Percentiles rank a stretch among this genome's conserved stretches.
Evolutionary conservation across 2,113 vertebrate species (phyloP).

Genomic region (Perognathus longimembris): DNA sequence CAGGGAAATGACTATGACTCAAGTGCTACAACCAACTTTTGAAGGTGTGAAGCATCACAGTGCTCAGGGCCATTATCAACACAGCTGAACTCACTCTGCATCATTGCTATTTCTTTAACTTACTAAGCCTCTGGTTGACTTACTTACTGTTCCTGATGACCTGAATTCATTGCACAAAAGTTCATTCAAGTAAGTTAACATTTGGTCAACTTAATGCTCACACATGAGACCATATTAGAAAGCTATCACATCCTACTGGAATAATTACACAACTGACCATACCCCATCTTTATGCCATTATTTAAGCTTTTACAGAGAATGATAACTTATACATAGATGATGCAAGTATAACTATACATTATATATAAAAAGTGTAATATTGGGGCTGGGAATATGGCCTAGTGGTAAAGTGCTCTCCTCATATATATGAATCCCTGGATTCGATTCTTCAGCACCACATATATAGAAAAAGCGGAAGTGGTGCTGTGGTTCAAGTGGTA

Average conservation of each 20-base stretch:
- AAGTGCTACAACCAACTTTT: background rate
- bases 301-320: background rate
- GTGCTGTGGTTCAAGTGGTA: too few relatives aligned
- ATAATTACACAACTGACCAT: background rate
- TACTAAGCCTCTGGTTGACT: background rate
- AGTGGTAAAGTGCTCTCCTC: too few relatives aligned
- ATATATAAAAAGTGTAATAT: background rate
- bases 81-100: background rate
- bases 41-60: background rate
- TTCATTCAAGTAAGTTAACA: background rate
- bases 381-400: too few relatives aligned
- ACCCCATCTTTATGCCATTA: background rate
- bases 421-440: too few relatives aligned
- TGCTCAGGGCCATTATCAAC: background rate
- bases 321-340: background rate
- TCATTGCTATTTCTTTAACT: background rate
- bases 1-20: too few relatives aligned
- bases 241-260: background rate
- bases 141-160: background rate
- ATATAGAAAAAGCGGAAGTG: too few relatives aligned
- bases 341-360: background rate
- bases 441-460: too few relatives aligned
- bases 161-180: conserved; percentile 39
- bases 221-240: background rate
- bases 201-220: background rate